Percentiles rank a stretch among this genome's conserved stretches.
Conservation (phyloP, 2,113 vertebrate genomes). For the Triplophysa tibetana region DNA sequence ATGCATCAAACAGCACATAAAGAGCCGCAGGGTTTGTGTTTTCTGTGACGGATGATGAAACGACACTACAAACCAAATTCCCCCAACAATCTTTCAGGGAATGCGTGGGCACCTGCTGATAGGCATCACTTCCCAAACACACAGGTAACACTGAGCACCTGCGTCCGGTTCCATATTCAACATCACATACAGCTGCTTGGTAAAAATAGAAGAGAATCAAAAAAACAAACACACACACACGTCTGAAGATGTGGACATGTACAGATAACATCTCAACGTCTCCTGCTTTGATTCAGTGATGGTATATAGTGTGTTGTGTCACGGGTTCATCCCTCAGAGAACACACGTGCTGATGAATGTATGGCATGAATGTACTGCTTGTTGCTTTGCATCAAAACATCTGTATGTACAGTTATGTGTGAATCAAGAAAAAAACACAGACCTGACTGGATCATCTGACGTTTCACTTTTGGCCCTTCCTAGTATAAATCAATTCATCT, state of each 20-base stretch:
- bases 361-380: too few relatives aligned
- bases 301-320: too few relatives aligned
- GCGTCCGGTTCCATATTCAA: neutral
- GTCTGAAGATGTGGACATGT: neutral
- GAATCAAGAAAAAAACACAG: too few relatives aligned
- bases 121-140: neutral
- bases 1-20: neutral
- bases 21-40: slow-evolving; percentile 18
- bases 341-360: too few relatives aligned
- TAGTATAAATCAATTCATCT: too few relatives aligned
- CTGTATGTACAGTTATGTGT: too few relatives aligned
- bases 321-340: too few relatives aligned
- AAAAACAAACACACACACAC: neutral
- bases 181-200: neutral
- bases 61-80: neutral
- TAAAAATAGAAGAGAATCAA: neutral
- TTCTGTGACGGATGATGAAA: slow-evolving; percentile 4
- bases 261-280: neutral
- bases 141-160: neutral
- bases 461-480: too few relatives aligned
- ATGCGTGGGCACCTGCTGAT: neutral
- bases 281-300: too few relatives aligned
- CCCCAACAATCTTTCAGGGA: neutral
- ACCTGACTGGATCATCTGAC: too few relatives aligned
- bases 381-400: too few relatives aligned